These are phyloP conservation scores for Temnothorax nylanderi DNA, from an alignment of 1,140 invertebrate genomes.

Conservation along the genomic window DNA sequence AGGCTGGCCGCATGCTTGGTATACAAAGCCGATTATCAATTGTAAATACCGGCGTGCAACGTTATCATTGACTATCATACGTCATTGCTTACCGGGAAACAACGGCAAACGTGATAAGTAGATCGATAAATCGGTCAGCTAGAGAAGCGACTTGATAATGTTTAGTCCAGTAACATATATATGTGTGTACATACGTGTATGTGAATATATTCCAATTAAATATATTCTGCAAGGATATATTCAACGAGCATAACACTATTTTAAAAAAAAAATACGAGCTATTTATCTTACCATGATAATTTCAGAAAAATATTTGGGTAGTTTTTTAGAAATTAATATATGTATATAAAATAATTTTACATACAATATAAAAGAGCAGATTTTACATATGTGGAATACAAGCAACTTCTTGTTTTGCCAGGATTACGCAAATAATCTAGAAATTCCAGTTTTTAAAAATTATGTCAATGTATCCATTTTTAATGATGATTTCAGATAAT, in stretches of 20 bases:
- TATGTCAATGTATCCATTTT: background rate
- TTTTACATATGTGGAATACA: background rate
- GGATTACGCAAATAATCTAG: background rate
- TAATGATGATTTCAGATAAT: background rate
- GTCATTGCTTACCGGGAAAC: slow-evolving; percentile 32
- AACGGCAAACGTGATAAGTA: slow-evolving; percentile 8
- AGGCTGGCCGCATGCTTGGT: background rate
- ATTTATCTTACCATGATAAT: background rate
- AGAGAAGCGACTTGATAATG: slow-evolving; percentile 65
- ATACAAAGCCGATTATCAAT: slow-evolving; percentile 2
- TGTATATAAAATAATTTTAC: too few species aligned
- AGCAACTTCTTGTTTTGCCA: background rate
- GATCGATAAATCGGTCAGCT: slow-evolving; percentile 72
- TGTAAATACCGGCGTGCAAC: slow-evolving; percentile 35
- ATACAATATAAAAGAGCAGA: background rate
- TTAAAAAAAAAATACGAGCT: background rate
- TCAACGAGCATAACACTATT: background rate
- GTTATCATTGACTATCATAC: slow-evolving; percentile 28
- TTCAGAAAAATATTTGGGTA: background rate
- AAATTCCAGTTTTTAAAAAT: background rate
- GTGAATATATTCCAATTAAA: background rate
- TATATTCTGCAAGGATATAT: background rate
- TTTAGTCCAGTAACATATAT: background rate
- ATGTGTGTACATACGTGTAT: too few species aligned
- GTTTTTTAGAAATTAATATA: background rate